These are phyloP conservation scores for Thymelicus sylvestris DNA, from an alignment of 2,888 invertebrate species.

Conservation along the genomic window DNA sequence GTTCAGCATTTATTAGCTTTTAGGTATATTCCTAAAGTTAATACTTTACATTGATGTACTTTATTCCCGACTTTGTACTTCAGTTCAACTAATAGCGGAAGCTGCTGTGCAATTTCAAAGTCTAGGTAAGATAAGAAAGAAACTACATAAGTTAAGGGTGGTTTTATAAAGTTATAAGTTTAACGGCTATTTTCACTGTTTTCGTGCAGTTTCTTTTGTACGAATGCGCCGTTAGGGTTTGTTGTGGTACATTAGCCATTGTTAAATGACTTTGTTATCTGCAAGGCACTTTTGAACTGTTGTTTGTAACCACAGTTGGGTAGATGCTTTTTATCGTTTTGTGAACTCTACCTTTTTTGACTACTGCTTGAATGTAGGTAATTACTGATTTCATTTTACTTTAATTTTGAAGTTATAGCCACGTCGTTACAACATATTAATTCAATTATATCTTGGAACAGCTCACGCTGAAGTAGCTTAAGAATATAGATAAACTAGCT, in stretches of 20 bases:
- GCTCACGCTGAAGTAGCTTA: no score
- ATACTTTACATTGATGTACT: no score
- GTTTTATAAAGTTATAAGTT: conserved; percentile 31
- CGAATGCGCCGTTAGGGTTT: conserved; percentile 15
- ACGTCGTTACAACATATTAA: no score
- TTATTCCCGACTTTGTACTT: neutral
- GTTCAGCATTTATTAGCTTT: no score
- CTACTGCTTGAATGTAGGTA: no score
- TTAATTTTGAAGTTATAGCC: no score
- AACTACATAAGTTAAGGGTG: conserved; percentile 20
- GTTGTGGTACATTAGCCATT: conserved; percentile 24
- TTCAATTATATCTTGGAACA: no score
- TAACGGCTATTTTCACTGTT: conserved; percentile 19
- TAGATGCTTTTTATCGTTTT: neutral
- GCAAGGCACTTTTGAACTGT: conserved; percentile 20
- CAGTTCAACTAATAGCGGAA: neutral
- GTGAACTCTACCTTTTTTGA: no score
- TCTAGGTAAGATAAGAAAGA: conserved; percentile 16
- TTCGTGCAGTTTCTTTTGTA: conserved; percentile 29
- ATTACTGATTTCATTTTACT: no score
- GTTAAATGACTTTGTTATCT: conserved; percentile 26
- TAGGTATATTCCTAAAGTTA: no score
- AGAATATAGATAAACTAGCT: no score
- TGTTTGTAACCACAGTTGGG: conserved; percentile 3
- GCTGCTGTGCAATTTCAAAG: conserved; percentile 5